Evolutionary conservation across 2,113 vertebrate species (phyloP).

Genomic region (Hippocampus zosterae): DNA sequence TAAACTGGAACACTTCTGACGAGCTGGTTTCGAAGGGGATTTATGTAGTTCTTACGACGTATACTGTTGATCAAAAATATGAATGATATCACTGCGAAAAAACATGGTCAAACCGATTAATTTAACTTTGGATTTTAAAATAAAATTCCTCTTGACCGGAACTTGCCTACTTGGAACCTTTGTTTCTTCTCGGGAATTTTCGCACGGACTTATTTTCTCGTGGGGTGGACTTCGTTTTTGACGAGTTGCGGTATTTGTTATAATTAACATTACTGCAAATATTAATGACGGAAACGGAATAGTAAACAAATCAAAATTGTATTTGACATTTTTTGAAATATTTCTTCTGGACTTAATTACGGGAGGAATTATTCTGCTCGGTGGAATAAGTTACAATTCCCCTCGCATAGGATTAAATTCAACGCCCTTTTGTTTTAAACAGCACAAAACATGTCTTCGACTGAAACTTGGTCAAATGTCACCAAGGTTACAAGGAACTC

Average conservation of each 20-base stretch:
- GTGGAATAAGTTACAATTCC: neutral
- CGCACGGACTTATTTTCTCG: neutral
- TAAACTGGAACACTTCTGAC: too few species aligned
- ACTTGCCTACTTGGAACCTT: neutral
- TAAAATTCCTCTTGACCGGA: neutral
- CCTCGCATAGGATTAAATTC: neutral
- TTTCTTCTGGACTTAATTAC: conserved; percentile 17
- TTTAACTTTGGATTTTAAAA: neutral
- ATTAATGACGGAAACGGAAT: neutral
- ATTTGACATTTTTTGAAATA: neutral
- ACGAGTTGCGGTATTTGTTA: neutral
- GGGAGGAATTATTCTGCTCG: conserved; percentile 17
- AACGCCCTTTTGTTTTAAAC: neutral
- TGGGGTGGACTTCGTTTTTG: neutral
- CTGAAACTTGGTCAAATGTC: neutral
- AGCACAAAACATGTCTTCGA: neutral
- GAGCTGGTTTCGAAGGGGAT: too few species aligned
- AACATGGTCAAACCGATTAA: neutral
- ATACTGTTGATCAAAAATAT: too few species aligned
- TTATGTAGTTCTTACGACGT: too few species aligned
- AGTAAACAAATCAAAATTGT: too few species aligned
- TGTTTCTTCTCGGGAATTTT: neutral
- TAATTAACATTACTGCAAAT: neutral
- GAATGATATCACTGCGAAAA: too few species aligned
- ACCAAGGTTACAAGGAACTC: conserved; percentile 2